These are phyloP conservation scores for Nanorana parkeri DNA, from an alignment of 2,113 vertebrate genomes.

Conservation along the genomic window DNA sequence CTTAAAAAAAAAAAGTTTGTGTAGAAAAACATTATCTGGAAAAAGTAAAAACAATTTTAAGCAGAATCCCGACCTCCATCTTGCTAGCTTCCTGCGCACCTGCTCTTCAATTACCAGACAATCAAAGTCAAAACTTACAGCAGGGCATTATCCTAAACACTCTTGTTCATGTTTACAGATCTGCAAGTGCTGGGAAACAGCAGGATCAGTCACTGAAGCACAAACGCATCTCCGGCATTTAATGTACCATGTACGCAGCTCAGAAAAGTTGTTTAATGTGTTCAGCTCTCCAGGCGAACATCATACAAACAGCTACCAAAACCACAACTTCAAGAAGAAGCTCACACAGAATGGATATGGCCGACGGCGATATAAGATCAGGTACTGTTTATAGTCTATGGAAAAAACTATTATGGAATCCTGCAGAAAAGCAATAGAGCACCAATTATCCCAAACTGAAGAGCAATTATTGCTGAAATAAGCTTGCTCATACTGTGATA, in stretches of 20 bases:
- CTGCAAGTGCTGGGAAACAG: not conserved
- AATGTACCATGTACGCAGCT: slow-evolving; percentile 4
- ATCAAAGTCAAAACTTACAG: not conserved
- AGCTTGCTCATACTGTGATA: not conserved
- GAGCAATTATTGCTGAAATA: not conserved
- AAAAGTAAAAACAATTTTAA: too few species aligned
- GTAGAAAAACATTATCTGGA: too few species aligned
- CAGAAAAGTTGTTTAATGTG: slow-evolving; percentile 41
- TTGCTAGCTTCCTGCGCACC: not conserved
- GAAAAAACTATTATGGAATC: slow-evolving; percentile 1
- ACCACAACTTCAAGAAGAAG: slow-evolving; percentile 27
- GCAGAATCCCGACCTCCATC: not conserved
- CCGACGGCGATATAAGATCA: not conserved
- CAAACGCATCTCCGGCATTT: slow-evolving; percentile 1
- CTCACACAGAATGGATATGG: slow-evolving; percentile 3
- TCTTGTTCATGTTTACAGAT: not conserved
- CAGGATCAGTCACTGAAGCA: slow-evolving; percentile 1
- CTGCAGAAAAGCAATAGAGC: not conserved
- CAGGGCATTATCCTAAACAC: slow-evolving; percentile 2
- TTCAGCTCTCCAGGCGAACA: slow-evolving; percentile 35
- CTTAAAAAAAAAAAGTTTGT: too few species aligned
- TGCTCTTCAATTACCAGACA: not conserved
- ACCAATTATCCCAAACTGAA: not conserved
- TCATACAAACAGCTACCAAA: slow-evolving; percentile 33
- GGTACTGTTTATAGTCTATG: not conserved